Evolutionary conservation across 2,113 vertebrate genomes (phyloP).

Genomic region (Xyrauchen texanus): DNA sequence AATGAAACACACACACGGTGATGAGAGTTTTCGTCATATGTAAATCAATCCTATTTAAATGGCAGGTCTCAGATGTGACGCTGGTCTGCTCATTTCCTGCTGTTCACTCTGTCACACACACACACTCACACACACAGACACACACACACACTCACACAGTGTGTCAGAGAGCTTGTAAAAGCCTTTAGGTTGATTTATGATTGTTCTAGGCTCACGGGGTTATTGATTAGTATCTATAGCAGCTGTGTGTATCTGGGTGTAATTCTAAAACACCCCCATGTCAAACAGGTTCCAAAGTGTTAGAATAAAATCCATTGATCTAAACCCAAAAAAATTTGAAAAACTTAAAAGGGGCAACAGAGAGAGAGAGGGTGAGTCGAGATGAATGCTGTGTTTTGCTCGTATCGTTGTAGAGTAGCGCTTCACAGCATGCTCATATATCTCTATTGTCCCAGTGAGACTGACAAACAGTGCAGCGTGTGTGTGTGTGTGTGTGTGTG

Average conservation of each 20-base stretch:
- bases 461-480: not conserved
- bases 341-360: no score
- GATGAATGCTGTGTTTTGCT: slow-evolving; percentile 1
- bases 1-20: not conserved
- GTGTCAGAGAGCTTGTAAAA: not conserved
- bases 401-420: not conserved
- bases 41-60: slow-evolving; percentile 17
- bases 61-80: slow-evolving; percentile 16
- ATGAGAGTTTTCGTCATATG: not conserved
- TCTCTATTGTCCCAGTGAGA: not conserved
- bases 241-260: slow-evolving; percentile 19
- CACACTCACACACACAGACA: not conserved
- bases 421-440: not conserved
- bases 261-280: not conserved
- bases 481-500: not conserved
- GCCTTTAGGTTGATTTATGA: slow-evolving; percentile 39
- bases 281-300: not conserved
- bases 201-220: not conserved
- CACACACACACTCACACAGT: not conserved
- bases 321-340: not conserved
- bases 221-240: slow-evolving; percentile 25
- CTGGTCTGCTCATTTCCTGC: not conserved
- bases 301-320: not conserved
- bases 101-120: not conserved
- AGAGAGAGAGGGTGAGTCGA: not conserved